Percentiles rank a stretch among this genome's conserved stretches.
Evolutionary conservation across 2,113 vertebrate species (phyloP).

Genomic region (Rhipidura dahli): DNA sequence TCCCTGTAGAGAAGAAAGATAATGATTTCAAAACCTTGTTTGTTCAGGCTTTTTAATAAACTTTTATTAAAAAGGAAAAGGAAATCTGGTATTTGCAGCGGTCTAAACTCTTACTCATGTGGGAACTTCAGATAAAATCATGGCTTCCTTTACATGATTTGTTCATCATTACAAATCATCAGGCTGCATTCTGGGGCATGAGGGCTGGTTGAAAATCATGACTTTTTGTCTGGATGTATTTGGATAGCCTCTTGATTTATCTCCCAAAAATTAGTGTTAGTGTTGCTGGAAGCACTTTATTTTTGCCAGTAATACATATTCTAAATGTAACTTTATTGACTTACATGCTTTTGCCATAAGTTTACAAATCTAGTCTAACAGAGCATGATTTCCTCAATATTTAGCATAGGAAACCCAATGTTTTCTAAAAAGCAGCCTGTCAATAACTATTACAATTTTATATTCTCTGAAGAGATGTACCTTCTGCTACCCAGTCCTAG

Average conservation of each 20-base stretch:
- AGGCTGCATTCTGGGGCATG: background rate
- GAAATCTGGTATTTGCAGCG: conserved; percentile 30
- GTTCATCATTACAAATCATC: background rate
- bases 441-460: background rate
- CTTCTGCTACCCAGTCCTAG: background rate
- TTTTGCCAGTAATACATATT: background rate
- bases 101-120: background rate
- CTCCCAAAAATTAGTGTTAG: background rate
- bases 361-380: background rate
- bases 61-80: conserved; percentile 55
- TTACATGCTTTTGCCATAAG: background rate
- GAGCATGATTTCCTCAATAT: background rate
- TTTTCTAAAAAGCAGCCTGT: background rate
- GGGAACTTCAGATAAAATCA: conserved; percentile 35
- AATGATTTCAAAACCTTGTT: conserved; percentile 60
- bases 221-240: background rate
- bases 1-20: conserved; percentile 37
- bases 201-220: background rate
- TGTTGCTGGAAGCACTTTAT: background rate
- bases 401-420: background rate
- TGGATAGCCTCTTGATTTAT: background rate
- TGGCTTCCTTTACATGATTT: conserved; percentile 38
- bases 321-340: background rate
- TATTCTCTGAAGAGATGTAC: background rate
- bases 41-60: conserved; percentile 43